A percentile compares a stretch with the other conserved stretches of the same genome.
Conservation (phyloP, 1,140 invertebrate genomes). For the Ladona fulva region DNA sequence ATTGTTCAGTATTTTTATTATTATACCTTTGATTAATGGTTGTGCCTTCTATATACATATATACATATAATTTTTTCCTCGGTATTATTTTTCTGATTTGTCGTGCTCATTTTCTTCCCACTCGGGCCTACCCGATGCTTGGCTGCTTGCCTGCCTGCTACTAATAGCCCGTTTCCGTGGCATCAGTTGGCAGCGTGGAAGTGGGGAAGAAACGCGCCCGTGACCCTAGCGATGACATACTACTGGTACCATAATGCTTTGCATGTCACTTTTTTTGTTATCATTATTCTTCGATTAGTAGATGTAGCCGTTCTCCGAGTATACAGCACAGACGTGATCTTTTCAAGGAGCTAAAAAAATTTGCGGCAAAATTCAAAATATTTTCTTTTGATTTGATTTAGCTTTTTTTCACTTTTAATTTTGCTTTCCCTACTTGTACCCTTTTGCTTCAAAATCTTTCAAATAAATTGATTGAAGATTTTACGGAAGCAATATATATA, state of each 20-base stretch:
- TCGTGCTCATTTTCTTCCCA: slow-evolving; percentile 34
- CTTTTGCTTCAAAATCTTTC: not conserved
- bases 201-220: slow-evolving; percentile 79
- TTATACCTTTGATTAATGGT: slow-evolving; percentile 17
- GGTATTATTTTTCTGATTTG: slow-evolving; percentile 30
- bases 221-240: slow-evolving; percentile 74
- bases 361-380: not conserved
- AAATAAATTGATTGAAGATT: not conserved
- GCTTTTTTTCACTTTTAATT: slow-evolving; percentile 14
- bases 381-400: slow-evolving; percentile 15
- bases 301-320: slow-evolving; percentile 19
- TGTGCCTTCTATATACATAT: slow-evolving; percentile 4
- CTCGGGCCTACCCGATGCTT: slow-evolving; percentile 32
- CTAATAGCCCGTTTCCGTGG: slow-evolving; percentile 43
- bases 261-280: slow-evolving; percentile 27
- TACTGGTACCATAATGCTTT: slow-evolving; percentile 75
- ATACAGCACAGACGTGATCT: slow-evolving; percentile 11
- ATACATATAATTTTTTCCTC: slow-evolving; percentile 10
- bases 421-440: not conserved
- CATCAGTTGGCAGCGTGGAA: slow-evolving; percentile 50
- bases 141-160: slow-evolving; percentile 36
- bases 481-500: not conserved
- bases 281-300: slow-evolving; percentile 21
- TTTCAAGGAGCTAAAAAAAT: slow-evolving; percentile 6
- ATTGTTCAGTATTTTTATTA: slow-evolving; percentile 27